Base-by-base conservation (phyloP, 2,113 vertebrate genomes). In the Podarcis cretensis region DNA sequence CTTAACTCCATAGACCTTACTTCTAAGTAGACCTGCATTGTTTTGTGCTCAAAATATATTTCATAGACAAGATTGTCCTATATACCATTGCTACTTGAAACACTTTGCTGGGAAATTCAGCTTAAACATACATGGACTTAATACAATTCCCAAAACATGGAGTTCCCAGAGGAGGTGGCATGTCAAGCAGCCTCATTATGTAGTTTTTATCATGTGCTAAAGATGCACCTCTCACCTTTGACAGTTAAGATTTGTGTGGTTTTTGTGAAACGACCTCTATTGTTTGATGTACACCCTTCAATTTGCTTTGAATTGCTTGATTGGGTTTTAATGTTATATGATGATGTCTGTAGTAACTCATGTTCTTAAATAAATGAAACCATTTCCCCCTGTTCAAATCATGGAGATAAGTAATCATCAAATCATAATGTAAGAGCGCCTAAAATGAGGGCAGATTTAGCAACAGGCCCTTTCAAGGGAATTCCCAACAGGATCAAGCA, bases 401-500 rank as follows among this genome's bases (percentile, higher is more conserved):
- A 82, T 1, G 63, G 30, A 9, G 10, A 32, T 5, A 21, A 32
- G 21, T 54, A 63, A 79, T 71, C 76, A 63, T 30, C 80, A 91
- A 95, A 91, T 5, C 27, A 35, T 13, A 0, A 57, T 20, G 23
- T 48, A 78, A 85, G 83, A 0, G 4, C 68, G 32, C 0, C 43
- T 35, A 0, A 0, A 21, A 13, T 69, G 20, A 43, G 65, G 13
- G 83, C 8, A n/a, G 43, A 37, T 93, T 90, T 71, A 82, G 68
- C 43, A 69, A 59, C 3, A 0, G 3, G 54, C 80, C 0, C 68
- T 87, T 0, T 3, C 43, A 35, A 87, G 14, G 0, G 0, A 63
- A 89, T 8, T 73, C 87, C 85, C 23, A 77, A 78, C 30, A 89
- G 48, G 86, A 76, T 87, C 77, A 68, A 32, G 1, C 5, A 0